Percentiles rank a stretch among this genome's conserved stretches.
Conservation (phyloP, 2,888 invertebrate genomes). For the Graphium colonna region DNA sequence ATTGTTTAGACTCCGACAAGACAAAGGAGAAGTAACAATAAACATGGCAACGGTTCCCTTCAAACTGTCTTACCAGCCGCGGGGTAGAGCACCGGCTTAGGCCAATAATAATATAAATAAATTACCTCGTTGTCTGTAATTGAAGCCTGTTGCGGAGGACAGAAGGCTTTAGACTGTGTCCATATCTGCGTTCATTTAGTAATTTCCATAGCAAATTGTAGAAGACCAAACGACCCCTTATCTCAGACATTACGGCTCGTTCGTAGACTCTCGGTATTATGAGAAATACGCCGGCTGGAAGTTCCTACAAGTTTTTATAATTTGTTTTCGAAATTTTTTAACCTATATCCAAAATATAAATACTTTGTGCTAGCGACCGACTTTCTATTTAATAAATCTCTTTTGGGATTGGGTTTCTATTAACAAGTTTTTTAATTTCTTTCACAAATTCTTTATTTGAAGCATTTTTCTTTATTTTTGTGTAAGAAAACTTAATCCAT, state of each 20-base stretch:
- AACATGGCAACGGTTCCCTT: conserved; percentile 16
- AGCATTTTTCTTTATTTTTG: no score
- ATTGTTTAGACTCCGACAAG: neutral
- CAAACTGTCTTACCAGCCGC: conserved; percentile 17
- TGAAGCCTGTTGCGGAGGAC: conserved; percentile 28
- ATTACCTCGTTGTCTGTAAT: conserved; percentile 28
- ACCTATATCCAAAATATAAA: no score
- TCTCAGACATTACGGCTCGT: conserved; percentile 33
- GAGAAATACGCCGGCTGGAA: conserved; percentile 27
- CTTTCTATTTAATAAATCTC: no score
- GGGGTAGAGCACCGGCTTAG: conserved; percentile 16
- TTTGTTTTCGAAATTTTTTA: no score
- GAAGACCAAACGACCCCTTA: conserved; percentile 46
- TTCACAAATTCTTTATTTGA: no score
- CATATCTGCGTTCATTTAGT: conserved; percentile 54
- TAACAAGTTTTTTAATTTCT: no score
- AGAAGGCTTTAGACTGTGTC: conserved; percentile 27
- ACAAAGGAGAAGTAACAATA: conserved; percentile 18
- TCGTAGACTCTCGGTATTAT: conserved; percentile 26
- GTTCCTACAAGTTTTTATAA: neutral
- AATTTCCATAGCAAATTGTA: conserved; percentile 52
- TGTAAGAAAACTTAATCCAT: no score
- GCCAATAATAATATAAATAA: conserved; percentile 29
- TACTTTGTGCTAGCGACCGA: no score
- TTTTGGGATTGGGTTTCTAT: no score